Conservation (phyloP, 2,797 vertebrate species). For the Mallotus villosus region DNA sequence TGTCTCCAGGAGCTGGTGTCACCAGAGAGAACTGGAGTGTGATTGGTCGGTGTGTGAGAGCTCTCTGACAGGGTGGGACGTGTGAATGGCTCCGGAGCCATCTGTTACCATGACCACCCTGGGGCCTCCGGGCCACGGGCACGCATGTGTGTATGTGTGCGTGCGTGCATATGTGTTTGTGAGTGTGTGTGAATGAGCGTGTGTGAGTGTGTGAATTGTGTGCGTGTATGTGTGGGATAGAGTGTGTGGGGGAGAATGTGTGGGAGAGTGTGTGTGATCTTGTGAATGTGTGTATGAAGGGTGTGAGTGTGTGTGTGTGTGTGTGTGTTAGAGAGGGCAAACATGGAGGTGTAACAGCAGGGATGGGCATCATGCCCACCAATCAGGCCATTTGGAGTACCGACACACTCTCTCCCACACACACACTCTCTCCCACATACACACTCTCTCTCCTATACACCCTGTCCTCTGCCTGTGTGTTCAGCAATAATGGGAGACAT, state of each 20-base stretch:
- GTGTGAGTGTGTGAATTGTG: background rate
- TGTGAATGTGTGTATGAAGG: too few species aligned
- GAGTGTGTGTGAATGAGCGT: background rate
- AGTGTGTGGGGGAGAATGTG: too few species aligned
- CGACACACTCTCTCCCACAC: too few species aligned
- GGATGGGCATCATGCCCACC: slow-evolving; percentile 5
- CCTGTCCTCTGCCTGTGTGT: too few species aligned
- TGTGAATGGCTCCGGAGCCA: slow-evolving; percentile 38
- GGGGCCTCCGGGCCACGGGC: slow-evolving; percentile 1
- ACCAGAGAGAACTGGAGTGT: slow-evolving; percentile 21
- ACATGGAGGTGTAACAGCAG: slow-evolving; percentile 10
- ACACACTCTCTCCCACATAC: too few species aligned
- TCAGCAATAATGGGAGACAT: too few species aligned
- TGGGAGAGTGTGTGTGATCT: too few species aligned
- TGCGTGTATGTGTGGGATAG: too few species aligned
- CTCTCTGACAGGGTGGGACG: slow-evolving; percentile 33
- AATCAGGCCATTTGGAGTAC: slow-evolving; percentile 1
- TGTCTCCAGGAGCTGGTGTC: slow-evolving; percentile 25
- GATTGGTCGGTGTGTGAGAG: slow-evolving; percentile 27
- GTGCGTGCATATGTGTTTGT: background rate
- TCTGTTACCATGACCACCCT: slow-evolving; percentile 28
- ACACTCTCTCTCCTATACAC: too few species aligned
- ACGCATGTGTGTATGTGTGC: background rate
- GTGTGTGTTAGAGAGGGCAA: slow-evolving; percentile 1
- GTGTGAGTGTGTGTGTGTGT: background rate